These are phyloP conservation scores for Cylindroiulus punctatus DNA, from an alignment of 2,888 invertebrate species.

Conservation along the genomic window DNA sequence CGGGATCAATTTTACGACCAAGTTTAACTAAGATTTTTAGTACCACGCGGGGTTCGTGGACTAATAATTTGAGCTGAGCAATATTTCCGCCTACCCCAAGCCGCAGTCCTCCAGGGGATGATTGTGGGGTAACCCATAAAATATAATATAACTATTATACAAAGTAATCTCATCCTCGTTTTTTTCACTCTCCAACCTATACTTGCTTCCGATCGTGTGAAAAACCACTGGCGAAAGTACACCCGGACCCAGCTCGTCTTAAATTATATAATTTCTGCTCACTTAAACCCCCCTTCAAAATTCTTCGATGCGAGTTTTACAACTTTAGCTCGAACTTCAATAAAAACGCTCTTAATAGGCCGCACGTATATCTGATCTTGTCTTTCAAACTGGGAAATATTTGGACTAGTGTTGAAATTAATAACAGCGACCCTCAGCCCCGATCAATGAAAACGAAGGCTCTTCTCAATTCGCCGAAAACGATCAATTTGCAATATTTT, in stretches of 20 bases:
- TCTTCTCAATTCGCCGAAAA: constrained; percentile 4
- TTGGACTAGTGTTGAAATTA: constrained; percentile 30
- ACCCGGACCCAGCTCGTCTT: not conserved
- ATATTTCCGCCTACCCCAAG: constrained; percentile 28
- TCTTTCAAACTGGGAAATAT: not conserved
- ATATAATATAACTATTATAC: constrained; percentile 45
- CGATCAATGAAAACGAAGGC: not conserved
- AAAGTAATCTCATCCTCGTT: constrained; percentile 30
- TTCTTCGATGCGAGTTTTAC: constrained; percentile 14
- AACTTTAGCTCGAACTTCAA: constrained; percentile 1
- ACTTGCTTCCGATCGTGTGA: not conserved
- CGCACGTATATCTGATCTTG: not conserved
- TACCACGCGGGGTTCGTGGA: not conserved
- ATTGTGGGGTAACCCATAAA: constrained; percentile 16
- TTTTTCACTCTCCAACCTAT: constrained; percentile 3
- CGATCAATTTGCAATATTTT: constrained; percentile 43
- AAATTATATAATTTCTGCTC: constrained; percentile 44
- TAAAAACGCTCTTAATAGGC: constrained; percentile 10
- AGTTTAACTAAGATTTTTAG: constrained; percentile 15
- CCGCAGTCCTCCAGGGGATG: constrained; percentile 39
- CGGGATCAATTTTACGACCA: not conserved
- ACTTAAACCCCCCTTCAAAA: constrained; percentile 12
- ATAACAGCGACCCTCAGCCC: not conserved
- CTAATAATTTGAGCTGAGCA: constrained; percentile 30
- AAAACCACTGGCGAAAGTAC: not conserved